phyloP scores from a whole-genome alignment of 2,888 invertebrate species.

The Archips xylosteana region DNA sequence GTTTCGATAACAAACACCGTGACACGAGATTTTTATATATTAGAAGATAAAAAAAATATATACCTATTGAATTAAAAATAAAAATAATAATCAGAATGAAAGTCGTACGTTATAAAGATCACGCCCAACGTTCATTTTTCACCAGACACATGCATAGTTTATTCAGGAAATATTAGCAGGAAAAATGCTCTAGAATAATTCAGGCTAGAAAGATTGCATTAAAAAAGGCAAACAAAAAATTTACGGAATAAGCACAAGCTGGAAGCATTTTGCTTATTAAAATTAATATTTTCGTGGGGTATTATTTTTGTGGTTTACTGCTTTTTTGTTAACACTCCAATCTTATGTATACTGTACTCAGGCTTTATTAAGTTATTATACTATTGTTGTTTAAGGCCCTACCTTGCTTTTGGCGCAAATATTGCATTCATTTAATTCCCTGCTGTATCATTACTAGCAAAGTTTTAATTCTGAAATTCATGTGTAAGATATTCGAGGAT shows the following conservation, averaged over 20 bases:
- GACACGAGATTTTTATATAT: too few species aligned
- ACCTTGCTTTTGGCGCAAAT: too few species aligned
- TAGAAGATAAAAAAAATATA: too few species aligned
- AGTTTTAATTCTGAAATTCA: too few species aligned
- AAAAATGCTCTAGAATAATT: conserved; percentile 69
- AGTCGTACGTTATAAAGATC: conserved; percentile 52
- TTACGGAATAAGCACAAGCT: neutral
- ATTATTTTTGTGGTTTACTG: conserved; percentile 1
- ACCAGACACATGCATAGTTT: conserved; percentile 74
- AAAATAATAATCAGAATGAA: conserved; percentile 16
- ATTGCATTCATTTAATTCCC: too few species aligned
- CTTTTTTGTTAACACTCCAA: neutral
- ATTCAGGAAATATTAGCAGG: conserved; percentile 76
- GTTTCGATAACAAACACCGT: too few species aligned
- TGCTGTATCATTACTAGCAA: too few species aligned
- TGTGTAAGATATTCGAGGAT: too few species aligned
- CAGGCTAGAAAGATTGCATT: conserved; percentile 48
- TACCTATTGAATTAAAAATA: too few species aligned
- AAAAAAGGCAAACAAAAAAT: conserved; percentile 17
- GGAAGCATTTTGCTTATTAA: conserved; percentile 11
- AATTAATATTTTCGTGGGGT: neutral
- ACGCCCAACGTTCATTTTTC: conserved; percentile 70
- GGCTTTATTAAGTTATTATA: neutral
- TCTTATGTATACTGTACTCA: too few species aligned
- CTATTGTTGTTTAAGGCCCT: too few species aligned